Evolutionary conservation across 1,140 invertebrate species (phyloP).

Genomic region (Battus philenor): DNA sequence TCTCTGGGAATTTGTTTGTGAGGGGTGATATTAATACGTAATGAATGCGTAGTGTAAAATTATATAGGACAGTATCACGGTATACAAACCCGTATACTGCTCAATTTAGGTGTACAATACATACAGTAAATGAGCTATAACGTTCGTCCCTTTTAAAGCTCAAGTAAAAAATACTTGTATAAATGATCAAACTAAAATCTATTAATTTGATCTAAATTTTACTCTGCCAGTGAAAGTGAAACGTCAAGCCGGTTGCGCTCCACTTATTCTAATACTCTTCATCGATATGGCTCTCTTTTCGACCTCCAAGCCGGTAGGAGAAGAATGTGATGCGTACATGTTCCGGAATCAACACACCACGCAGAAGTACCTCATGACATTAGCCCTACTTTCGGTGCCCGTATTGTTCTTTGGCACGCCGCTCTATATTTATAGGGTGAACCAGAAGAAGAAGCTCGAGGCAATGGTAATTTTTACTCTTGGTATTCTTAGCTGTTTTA

Average conservation of each 20-base stretch:
- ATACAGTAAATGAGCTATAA: neutral
- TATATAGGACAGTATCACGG: no score
- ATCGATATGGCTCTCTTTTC: constrained; percentile 94
- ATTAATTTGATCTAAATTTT: no score
- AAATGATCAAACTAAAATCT: no score
- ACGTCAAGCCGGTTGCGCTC: constrained; percentile 80
- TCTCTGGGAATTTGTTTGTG: no score
- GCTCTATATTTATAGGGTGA: constrained; percentile 82
- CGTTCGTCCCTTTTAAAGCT: neutral
- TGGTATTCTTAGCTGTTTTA: no score
- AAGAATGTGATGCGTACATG: constrained; percentile 79
- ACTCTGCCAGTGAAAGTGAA: constrained; percentile 37
- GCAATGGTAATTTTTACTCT: constrained; percentile 30
- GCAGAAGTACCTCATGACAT: constrained; percentile 87
- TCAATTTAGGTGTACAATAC: neutral
- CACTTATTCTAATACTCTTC: constrained; percentile 91
- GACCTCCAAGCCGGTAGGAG: constrained; percentile 69
- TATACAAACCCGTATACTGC: no score
- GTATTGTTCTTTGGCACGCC: constrained; percentile 96
- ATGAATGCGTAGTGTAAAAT: no score
- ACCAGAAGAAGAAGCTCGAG: constrained; percentile 55
- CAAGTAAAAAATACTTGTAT: neutral
- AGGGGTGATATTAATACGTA: no score
- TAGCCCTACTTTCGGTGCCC: constrained; percentile 91
- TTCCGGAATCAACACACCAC: constrained; percentile 81